Percentiles rank a stretch among this genome's conserved stretches.
Conservation (phyloP, 2,797 vertebrate species). For the Myripristis jacobus region DNA sequence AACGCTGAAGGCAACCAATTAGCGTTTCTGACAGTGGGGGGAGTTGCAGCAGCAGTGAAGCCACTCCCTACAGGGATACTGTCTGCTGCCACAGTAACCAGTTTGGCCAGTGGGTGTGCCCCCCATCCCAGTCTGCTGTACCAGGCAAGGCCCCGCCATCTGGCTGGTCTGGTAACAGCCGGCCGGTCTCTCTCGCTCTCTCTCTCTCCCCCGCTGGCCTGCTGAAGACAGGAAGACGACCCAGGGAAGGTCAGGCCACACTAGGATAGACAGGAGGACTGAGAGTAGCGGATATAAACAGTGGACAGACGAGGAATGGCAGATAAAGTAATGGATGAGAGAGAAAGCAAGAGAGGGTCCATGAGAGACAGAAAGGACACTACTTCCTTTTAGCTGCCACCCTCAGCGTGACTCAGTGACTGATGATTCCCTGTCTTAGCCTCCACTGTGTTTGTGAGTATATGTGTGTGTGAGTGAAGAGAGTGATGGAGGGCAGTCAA, state of each 20-base stretch:
- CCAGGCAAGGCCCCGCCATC: slow-evolving; percentile 73
- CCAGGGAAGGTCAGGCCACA: slow-evolving; percentile 71
- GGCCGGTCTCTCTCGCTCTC: slow-evolving; percentile 31
- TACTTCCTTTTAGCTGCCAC: slow-evolving; percentile 69
- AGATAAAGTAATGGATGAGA: slow-evolving; percentile 68
- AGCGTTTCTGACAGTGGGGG: slow-evolving; percentile 49
- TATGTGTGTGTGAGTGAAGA: slow-evolving; percentile 23
- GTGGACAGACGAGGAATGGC: slow-evolving; percentile 44
- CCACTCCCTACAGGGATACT: slow-evolving; percentile 68
- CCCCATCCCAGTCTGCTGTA: slow-evolving; percentile 50
- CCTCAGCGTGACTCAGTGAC: slow-evolving; percentile 67
- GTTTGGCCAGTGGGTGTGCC: slow-evolving; percentile 67
- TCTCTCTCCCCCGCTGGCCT: slow-evolving; percentile 49
- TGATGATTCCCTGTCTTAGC: slow-evolving; percentile 63
- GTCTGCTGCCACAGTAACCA: slow-evolving; percentile 72
- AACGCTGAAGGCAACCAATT: slow-evolving; percentile 56
- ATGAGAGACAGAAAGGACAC: slow-evolving; percentile 71
- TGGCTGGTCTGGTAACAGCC: slow-evolving; percentile 74
- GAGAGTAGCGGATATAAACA: slow-evolving; percentile 14
- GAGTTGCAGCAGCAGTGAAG: slow-evolving; percentile 34
- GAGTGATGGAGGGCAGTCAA: neutral
- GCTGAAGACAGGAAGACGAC: slow-evolving; percentile 66
- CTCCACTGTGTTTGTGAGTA: slow-evolving; percentile 27
- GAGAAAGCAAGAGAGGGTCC: slow-evolving; percentile 61
- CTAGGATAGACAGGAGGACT: slow-evolving; percentile 40